phyloP scores from a whole-genome alignment of 2,888 invertebrate species.

The Pachydiplax longipennis region DNA sequence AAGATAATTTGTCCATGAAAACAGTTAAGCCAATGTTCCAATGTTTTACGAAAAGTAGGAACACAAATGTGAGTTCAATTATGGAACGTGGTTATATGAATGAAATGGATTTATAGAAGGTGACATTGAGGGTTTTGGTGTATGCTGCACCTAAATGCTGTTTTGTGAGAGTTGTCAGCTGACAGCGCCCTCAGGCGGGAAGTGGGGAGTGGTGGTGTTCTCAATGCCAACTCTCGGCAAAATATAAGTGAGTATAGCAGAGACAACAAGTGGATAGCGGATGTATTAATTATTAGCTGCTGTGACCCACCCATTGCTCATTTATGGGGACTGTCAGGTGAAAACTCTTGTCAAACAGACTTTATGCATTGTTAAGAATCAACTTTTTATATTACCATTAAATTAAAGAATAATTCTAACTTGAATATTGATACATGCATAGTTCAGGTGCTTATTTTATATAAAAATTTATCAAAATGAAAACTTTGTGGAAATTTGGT shows the following conservation, averaged over 20 bases:
- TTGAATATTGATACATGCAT: constrained; percentile 23
- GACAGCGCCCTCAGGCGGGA: not conserved
- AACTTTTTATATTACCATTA: not conserved
- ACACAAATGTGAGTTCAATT: not conserved
- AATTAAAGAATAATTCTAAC: not conserved
- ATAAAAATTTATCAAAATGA: constrained; percentile 24
- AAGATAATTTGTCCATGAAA: not conserved
- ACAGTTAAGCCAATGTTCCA: not conserved
- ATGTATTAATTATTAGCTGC: no score
- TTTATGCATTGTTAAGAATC: not conserved
- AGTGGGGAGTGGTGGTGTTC: not conserved
- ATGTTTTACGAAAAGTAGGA: not conserved
- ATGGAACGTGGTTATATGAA: not conserved
- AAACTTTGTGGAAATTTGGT: constrained; percentile 12
- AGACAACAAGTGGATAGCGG: no score
- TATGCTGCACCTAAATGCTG: not conserved
- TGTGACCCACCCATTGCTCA: no score
- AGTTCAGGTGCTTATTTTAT: constrained; percentile 42
- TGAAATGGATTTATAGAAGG: not conserved
- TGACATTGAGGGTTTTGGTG: not conserved
- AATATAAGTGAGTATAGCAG: not conserved
- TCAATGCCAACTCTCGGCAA: not conserved
- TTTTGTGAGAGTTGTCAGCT: not conserved
- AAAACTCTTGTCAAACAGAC: constrained; percentile 3
- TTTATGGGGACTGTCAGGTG: not conserved